phyloP scores from a whole-genome alignment of 2,888 invertebrate genomes.

The Eremobia ochroleuca region DNA sequence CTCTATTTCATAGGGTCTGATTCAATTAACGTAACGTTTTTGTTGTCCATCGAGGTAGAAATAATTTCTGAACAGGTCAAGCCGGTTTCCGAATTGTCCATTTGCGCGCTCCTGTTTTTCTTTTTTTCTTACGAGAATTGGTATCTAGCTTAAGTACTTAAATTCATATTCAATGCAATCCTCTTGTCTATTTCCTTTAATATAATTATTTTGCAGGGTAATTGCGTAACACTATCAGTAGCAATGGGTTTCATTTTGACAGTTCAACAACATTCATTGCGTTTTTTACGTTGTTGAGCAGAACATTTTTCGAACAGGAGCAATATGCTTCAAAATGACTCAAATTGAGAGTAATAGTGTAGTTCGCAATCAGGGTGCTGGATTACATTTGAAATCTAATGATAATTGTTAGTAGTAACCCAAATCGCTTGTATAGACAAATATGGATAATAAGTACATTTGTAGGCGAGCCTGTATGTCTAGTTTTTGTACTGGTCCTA shows the following conservation, averaged over 20 bases:
- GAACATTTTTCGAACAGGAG: too few species aligned
- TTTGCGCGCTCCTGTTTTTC: not conserved
- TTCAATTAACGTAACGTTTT: not conserved
- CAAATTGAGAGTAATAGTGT: too few species aligned
- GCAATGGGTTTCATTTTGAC: too few species aligned
- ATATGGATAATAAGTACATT: conserved; percentile 57
- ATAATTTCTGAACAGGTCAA: conserved; percentile 15
- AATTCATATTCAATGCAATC: not conserved
- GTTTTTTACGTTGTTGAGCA: too few species aligned
- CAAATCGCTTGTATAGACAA: conserved; percentile 42
- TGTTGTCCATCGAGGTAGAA: not conserved
- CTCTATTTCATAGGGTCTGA: not conserved
- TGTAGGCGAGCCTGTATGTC: conserved; percentile 58
- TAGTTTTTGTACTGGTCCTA: conserved; percentile 58
- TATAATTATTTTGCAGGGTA: too few species aligned
- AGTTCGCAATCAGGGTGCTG: too few species aligned
- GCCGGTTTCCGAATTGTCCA: not conserved
- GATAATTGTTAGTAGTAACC: conserved; percentile 41
- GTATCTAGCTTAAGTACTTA: not conserved
- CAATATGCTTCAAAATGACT: too few species aligned
- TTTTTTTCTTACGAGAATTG: not conserved
- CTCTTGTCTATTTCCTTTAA: not conserved
- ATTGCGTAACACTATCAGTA: too few species aligned
- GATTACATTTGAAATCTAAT: conserved; percentile 16
- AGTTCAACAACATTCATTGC: too few species aligned